Percentiles rank a stretch among this genome's conserved stretches.
These are phyloP conservation scores for Hydropotes inermis DNA, from an alignment of 2,113 vertebrate species.

Conservation along the genomic window DNA sequence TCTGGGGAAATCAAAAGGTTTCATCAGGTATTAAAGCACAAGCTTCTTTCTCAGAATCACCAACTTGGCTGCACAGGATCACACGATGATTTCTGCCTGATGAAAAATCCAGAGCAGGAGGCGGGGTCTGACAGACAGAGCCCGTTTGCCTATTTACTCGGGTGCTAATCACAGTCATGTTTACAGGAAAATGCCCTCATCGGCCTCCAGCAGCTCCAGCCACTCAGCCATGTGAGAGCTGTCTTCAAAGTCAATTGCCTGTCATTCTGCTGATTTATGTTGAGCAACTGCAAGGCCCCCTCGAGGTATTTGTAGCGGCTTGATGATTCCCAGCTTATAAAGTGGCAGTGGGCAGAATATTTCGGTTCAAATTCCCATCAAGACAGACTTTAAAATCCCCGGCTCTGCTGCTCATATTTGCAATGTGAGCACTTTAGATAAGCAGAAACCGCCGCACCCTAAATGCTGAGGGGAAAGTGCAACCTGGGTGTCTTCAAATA, in stretches of 20 bases:
- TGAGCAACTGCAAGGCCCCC: slow-evolving; percentile 67
- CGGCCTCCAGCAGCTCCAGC: slow-evolving; percentile 76
- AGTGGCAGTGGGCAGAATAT: slow-evolving; percentile 61
- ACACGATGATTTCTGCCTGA: not conserved
- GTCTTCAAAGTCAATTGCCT: slow-evolving; percentile 75
- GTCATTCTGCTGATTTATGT: slow-evolving; percentile 74
- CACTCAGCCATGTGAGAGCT: slow-evolving; percentile 65
- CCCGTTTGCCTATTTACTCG: slow-evolving; percentile 35
- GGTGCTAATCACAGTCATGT: slow-evolving; percentile 74
- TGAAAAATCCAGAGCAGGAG: not conserved
- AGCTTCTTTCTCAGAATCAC: not conserved
- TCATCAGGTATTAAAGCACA: not conserved
- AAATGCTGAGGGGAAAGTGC: slow-evolving; percentile 42
- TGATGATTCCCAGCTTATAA: slow-evolving; percentile 65
- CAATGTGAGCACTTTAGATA: slow-evolving; percentile 69
- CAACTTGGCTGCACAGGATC: not conserved
- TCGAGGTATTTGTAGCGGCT: slow-evolving; percentile 66
- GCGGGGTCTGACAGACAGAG: slow-evolving; percentile 13
- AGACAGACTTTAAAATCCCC: slow-evolving; percentile 61
- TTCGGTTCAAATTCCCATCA: slow-evolving; percentile 76
- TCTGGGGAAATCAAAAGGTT: not conserved
- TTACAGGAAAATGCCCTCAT: slow-evolving; percentile 77
- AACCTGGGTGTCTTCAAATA: slow-evolving; percentile 59
- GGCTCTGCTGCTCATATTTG: slow-evolving; percentile 54
- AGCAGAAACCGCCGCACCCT: slow-evolving; percentile 60